Evolutionary conservation across 2,113 vertebrate species (phyloP).

Genomic region (Perca fluviatilis): DNA sequence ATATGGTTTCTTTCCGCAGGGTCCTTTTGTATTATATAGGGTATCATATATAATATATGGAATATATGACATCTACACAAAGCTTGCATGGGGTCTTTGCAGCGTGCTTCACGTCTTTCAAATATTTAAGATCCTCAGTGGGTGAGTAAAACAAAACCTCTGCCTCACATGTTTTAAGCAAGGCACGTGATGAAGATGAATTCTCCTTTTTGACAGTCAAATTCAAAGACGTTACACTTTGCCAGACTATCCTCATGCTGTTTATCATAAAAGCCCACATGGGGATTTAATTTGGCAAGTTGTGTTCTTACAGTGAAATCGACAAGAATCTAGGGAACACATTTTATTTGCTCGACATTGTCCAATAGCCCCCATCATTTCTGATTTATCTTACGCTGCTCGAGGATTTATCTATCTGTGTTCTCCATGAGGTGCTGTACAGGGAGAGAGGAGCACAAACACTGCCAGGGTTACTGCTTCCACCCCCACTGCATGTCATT

Average conservation of each 20-base stretch:
- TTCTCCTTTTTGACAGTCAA: constrained; percentile 56
- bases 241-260: constrained; percentile 48
- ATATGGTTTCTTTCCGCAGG: not conserved
- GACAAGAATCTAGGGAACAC: constrained; percentile 51
- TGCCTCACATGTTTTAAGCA: constrained; percentile 33
- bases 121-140: constrained; percentile 58
- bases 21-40: constrained; percentile 15
- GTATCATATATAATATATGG: not conserved
- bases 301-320: constrained; percentile 45
- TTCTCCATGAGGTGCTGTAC: constrained; percentile 58
- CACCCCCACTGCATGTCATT: constrained; percentile 67
- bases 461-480: constrained; percentile 57
- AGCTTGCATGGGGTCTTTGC: constrained; percentile 32
- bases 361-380: constrained; percentile 65
- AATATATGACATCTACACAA: constrained; percentile 47
- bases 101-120: constrained; percentile 38
- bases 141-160: constrained; percentile 45
- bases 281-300: constrained; percentile 61
- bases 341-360: constrained; percentile 64
- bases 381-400: constrained; percentile 60
- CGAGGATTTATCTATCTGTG: constrained; percentile 67
- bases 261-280: constrained; percentile 60
- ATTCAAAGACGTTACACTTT: constrained; percentile 46
- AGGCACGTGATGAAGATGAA: constrained; percentile 43
- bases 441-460: constrained; percentile 54